Conservation (phyloP, 2,113 vertebrate genomes). For the Toxostoma redivivum region DNA sequence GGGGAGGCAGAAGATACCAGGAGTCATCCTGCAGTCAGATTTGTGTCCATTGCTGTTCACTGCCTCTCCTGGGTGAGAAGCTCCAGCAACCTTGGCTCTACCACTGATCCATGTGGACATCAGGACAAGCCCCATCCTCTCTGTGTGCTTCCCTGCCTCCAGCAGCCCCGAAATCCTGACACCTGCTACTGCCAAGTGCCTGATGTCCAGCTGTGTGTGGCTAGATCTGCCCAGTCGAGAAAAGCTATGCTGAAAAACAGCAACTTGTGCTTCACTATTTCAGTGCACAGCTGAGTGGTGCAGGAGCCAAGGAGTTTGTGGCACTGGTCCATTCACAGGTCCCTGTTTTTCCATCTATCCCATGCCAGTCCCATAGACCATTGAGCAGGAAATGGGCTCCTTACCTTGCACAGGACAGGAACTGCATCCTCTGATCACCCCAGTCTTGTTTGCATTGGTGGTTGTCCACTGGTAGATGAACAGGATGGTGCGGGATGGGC, state of each 20-base stretch:
- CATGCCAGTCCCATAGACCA: neutral
- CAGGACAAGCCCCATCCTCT: neutral
- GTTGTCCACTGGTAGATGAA: conserved; percentile 52
- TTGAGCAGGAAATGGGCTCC: neutral
- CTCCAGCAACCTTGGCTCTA: neutral
- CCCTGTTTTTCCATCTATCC: neutral
- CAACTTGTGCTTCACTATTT: neutral
- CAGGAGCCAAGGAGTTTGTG: neutral
- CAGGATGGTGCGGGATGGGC: neutral
- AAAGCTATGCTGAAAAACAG: neutral
- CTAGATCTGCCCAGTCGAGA: neutral
- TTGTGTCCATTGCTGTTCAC: neutral
- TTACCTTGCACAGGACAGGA: conserved; percentile 44
- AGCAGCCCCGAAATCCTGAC: neutral
- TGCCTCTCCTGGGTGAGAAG: neutral
- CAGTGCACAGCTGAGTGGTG: neutral
- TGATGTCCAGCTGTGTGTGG: neutral
- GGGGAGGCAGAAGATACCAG: neutral
- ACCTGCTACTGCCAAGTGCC: neutral
- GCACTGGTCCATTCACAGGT: neutral
- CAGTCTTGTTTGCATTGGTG: neutral
- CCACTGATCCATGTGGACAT: neutral
- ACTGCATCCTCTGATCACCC: conserved; percentile 41
- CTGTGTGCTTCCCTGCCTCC: neutral
- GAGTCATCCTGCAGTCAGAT: neutral